Conservation (phyloP, 2,888 invertebrate species). For the Protonemura montana region DNA sequence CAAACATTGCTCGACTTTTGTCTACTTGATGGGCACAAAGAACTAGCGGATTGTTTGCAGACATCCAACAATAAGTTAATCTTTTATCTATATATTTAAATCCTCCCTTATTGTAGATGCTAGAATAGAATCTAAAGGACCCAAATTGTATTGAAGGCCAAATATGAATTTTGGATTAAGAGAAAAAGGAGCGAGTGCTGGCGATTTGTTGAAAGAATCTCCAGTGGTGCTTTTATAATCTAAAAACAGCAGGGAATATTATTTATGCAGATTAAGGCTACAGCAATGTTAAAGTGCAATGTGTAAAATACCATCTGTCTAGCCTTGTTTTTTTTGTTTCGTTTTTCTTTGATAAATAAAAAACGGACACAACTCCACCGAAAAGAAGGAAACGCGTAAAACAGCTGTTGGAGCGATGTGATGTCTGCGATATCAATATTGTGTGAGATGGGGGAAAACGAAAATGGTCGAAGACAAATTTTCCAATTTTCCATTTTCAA, state of each 20-base stretch:
- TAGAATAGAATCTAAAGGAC: neutral
- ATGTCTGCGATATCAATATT: neutral
- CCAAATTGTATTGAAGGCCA: neutral
- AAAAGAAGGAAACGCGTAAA: neutral
- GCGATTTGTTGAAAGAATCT: neutral
- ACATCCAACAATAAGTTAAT: slow-evolving; percentile 5
- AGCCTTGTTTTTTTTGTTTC: neutral
- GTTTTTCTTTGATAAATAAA: neutral
- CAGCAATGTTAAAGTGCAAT: neutral
- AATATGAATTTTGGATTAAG: neutral
- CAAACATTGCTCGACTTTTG: neutral
- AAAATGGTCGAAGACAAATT: neutral
- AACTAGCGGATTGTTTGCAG: neutral
- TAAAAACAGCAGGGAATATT: neutral
- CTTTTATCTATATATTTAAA: neutral
- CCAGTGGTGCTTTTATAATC: neutral
- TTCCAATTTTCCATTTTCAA: neutral
- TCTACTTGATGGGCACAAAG: neutral
- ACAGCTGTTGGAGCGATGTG: neutral
- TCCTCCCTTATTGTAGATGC: neutral
- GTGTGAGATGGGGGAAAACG: neutral
- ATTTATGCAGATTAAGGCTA: neutral
- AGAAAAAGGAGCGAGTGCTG: neutral
- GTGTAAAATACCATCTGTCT: slow-evolving; percentile 3
- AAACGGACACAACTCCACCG: neutral